Percentiles rank a stretch among this genome's conserved stretches.
Evolutionary conservation across 2,888 invertebrate species (phyloP).

Genomic region (Plusia festucae): DNA sequence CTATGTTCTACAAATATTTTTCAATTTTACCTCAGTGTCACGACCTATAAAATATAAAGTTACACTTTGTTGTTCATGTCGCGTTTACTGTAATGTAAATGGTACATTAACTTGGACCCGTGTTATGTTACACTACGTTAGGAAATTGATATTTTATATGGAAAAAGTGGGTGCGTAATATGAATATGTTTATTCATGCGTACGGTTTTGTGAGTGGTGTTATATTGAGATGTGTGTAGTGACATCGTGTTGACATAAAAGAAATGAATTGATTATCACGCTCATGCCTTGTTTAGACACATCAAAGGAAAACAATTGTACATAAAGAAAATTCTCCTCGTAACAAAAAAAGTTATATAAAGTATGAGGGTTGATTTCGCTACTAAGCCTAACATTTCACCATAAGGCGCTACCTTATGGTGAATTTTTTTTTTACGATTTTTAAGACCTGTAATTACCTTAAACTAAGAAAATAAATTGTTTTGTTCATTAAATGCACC

Average conservation of each 20-base stretch:
- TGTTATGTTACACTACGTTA: constrained; percentile 35
- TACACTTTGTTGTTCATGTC: constrained; percentile 32
- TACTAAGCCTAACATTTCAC: too few species aligned
- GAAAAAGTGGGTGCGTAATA: neutral
- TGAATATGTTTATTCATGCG: neutral
- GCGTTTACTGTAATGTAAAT: constrained; percentile 39
- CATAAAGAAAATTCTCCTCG: too few species aligned
- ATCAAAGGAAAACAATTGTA: too few species aligned
- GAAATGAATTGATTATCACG: neutral
- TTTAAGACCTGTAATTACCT: too few species aligned
- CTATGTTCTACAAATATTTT: constrained; percentile 30
- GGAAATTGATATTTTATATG: constrained; percentile 36
- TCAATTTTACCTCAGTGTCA: constrained; percentile 25
- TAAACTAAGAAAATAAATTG: too few species aligned
- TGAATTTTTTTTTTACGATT: too few species aligned
- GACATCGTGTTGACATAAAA: neutral
- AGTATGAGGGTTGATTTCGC: too few species aligned
- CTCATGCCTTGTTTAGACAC: too few species aligned
- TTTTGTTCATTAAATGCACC: too few species aligned
- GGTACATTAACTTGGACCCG: constrained; percentile 33
- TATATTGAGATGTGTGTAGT: neutral
- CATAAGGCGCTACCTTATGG: too few species aligned
- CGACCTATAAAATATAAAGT: constrained; percentile 38
- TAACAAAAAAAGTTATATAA: too few species aligned
- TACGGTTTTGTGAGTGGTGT: neutral